phyloP scores from a whole-genome alignment of 2,888 invertebrate species.

The Charanyca ferruginea region DNA sequence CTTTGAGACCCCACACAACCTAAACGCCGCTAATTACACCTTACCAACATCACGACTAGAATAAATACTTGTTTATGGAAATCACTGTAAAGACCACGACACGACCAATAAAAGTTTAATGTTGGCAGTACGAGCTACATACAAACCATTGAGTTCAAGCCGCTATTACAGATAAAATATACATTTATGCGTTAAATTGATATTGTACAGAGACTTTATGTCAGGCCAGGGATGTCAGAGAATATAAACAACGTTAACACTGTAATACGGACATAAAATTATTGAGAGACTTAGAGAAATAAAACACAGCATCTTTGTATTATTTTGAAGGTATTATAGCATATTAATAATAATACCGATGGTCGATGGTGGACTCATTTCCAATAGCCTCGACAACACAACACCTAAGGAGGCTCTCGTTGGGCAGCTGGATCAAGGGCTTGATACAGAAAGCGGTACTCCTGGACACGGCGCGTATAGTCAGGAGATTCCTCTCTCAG shows the following conservation, averaged over 20 bases:
- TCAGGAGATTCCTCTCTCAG: too few species aligned
- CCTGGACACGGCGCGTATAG: too few species aligned
- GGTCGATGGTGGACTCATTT: too few species aligned
- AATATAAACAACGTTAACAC: background rate
- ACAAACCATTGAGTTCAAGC: slow-evolving; percentile 26
- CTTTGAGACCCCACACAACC: background rate
- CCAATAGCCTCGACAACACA: too few species aligned
- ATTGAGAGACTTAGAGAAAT: background rate
- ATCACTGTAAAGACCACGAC: slow-evolving; percentile 25
- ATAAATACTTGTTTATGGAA: slow-evolving; percentile 43
- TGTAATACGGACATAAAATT: too few species aligned
- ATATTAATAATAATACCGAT: too few species aligned
- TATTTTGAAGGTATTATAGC: too few species aligned
- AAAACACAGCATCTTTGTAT: too few species aligned
- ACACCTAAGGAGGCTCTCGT: too few species aligned
- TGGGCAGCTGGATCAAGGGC: too few species aligned
- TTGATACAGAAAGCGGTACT: too few species aligned
- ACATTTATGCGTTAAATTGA: slow-evolving; percentile 46
- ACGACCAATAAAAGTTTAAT: slow-evolving; percentile 42
- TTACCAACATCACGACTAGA: slow-evolving; percentile 28
- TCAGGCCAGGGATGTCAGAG: slow-evolving; percentile 23
- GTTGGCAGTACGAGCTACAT: slow-evolving; percentile 42
- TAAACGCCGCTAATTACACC: slow-evolving; percentile 7
- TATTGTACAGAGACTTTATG: slow-evolving; percentile 24
- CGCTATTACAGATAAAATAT: slow-evolving; percentile 44